A percentile compares a stretch with the other conserved stretches of the same genome.
Conservation (phyloP, 2,113 vertebrate species). For the Pristiophorus japonicus region DNA sequence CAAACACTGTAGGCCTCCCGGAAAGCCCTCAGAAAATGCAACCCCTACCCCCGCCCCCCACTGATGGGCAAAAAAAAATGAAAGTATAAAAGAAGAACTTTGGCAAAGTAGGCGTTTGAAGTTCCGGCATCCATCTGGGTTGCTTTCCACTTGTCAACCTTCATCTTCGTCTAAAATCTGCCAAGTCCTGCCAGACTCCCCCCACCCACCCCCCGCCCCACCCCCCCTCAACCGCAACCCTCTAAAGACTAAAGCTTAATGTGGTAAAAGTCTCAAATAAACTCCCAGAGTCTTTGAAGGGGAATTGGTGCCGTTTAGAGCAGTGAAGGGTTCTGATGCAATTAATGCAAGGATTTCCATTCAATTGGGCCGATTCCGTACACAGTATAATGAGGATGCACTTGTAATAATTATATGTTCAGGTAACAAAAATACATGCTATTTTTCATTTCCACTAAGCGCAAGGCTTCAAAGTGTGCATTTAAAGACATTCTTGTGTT, state of each 20-base stretch:
- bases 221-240: background rate
- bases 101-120: constrained; percentile 49
- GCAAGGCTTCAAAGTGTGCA: background rate
- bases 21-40: background rate
- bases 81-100: background rate
- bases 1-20: background rate
- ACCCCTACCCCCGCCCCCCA: too few species aligned
- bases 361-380: background rate
- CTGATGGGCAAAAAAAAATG: background rate
- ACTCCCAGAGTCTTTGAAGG: background rate
- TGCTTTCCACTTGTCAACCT: constrained; percentile 67
- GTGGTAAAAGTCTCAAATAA: background rate
- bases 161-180: constrained; percentile 52
- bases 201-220: background rate
- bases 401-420: background rate
- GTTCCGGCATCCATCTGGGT: constrained; percentile 56
- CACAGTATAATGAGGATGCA: background rate
- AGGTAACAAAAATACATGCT: background rate
- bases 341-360: background rate
- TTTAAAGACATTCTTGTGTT: background rate
- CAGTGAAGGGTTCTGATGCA: background rate
- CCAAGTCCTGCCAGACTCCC: background rate
- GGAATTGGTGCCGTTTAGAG: background rate
- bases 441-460: background rate
- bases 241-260: background rate